These are phyloP conservation scores for Anadara kagoshimensis DNA, from an alignment of 1,140 invertebrate species.

Conservation along the genomic window DNA sequence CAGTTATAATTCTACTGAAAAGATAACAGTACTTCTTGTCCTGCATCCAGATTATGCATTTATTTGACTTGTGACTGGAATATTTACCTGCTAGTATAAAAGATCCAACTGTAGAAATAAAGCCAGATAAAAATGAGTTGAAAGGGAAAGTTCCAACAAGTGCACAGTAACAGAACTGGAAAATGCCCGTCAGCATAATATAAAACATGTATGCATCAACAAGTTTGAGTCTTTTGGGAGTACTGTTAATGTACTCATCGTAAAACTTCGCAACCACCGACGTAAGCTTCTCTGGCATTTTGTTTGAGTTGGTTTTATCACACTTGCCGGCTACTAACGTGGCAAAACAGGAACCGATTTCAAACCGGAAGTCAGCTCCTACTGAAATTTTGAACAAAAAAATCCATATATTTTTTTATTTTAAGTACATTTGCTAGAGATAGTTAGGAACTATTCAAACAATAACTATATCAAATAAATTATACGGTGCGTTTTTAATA, in stretches of 20 bases:
- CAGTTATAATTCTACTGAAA: too few species aligned
- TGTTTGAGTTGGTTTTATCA: neutral
- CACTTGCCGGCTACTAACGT: constrained; percentile 38
- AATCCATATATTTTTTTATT: neutral
- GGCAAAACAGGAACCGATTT: constrained; percentile 41
- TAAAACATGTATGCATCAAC: constrained; percentile 98
- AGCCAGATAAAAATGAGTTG: constrained; percentile 99
- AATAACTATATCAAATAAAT: neutral
- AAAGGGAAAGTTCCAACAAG: constrained; percentile 99
- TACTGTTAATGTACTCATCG: constrained; percentile 90
- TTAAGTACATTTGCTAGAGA: neutral
- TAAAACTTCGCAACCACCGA: constrained; percentile 82
- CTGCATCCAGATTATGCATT: neutral
- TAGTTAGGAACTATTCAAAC: neutral
- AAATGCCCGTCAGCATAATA: constrained; percentile 94
- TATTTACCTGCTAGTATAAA: constrained; percentile 94
- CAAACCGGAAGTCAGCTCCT: neutral
- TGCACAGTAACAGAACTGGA: constrained; percentile 96
- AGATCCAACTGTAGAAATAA: constrained; percentile 97
- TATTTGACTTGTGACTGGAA: neutral
- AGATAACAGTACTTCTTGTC: too few species aligned
- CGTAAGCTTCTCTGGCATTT: constrained; percentile 67
- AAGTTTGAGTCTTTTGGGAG: constrained; percentile 95
- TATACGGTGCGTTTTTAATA: neutral
- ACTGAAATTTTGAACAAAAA: neutral